Evolutionary conservation across 2,797 vertebrate species (phyloP).

Genomic region (Sebastiscus tertius): DNA sequence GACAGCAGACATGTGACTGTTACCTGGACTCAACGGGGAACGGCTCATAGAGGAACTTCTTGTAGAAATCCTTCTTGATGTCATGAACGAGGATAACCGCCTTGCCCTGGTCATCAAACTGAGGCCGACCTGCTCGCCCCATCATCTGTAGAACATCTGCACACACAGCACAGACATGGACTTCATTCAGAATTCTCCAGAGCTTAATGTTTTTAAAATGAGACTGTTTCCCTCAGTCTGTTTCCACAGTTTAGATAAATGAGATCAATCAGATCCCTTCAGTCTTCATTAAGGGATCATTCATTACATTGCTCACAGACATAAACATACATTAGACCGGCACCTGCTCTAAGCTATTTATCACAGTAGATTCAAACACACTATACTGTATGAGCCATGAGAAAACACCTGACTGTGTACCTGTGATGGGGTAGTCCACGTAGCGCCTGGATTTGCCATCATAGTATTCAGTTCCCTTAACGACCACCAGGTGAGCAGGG

Average conservation of each 20-base stretch:
- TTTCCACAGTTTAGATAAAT: background rate
- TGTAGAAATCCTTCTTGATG: constrained; percentile 99
- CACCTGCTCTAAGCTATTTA: too few relatives aligned
- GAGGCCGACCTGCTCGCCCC: constrained; percentile 96
- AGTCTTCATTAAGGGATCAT: background rate
- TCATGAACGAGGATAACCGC: constrained; percentile 98
- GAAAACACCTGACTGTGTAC: constrained; percentile 68
- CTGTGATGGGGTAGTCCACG: constrained; percentile 98
- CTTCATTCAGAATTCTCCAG: background rate
- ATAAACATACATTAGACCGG: too few relatives aligned
- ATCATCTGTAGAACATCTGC: constrained; percentile 99
- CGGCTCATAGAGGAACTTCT: constrained; percentile 99
- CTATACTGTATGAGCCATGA: background rate
- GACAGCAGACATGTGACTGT: background rate
- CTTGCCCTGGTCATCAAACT: constrained; percentile 99
- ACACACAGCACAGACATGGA: constrained; percentile 22
- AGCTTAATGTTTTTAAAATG: background rate
- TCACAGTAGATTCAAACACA: background rate
- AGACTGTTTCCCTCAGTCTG: background rate
- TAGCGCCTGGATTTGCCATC: constrained; percentile 97
- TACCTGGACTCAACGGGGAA: constrained; percentile 98
- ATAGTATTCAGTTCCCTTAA: constrained; percentile 98
- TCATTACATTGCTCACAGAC: background rate
- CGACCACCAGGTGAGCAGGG: constrained; percentile 96
- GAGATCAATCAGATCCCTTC: background rate